These are phyloP conservation scores for Lanius collurio DNA, from an alignment of 2,113 vertebrate genomes.

Conservation along the genomic window DNA sequence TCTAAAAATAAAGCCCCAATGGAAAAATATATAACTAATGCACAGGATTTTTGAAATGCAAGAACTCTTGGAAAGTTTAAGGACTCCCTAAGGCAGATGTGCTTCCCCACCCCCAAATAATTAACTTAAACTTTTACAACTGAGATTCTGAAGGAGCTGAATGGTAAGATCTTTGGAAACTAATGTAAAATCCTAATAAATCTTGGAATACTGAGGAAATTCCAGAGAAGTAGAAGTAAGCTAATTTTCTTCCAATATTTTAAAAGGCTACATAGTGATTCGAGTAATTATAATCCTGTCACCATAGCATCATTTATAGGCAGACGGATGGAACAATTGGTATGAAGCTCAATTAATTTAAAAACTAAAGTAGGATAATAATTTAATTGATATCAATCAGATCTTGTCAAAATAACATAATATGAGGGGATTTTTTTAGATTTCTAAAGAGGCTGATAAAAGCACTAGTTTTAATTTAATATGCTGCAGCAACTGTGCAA, in stretches of 20 bases:
- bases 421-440: background rate
- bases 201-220: constrained; percentile 12
- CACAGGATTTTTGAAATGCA: background rate
- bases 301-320: background rate
- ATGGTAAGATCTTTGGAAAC: background rate
- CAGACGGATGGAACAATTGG: constrained; percentile 12
- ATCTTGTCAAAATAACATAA: constrained; percentile 44
- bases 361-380: constrained; percentile 40
- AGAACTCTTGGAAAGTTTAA: constrained; percentile 27
- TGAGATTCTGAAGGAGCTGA: background rate
- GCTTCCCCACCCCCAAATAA: background rate
- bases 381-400: constrained; percentile 43
- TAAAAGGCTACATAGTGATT: constrained; percentile 3
- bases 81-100: background rate
- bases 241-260: constrained; percentile 39
- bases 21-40: constrained; percentile 34
- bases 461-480: constrained; percentile 26
- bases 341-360: constrained; percentile 29
- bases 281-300: constrained; percentile 49
- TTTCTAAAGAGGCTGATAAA: background rate
- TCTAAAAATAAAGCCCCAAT: constrained; percentile 40
- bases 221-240: background rate
- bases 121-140: background rate
- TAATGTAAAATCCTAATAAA: background rate
- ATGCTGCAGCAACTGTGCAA: background rate